Base-by-base conservation (phyloP, 2,888 invertebrate genomes). In the Subacronicta megacephala region DNA sequence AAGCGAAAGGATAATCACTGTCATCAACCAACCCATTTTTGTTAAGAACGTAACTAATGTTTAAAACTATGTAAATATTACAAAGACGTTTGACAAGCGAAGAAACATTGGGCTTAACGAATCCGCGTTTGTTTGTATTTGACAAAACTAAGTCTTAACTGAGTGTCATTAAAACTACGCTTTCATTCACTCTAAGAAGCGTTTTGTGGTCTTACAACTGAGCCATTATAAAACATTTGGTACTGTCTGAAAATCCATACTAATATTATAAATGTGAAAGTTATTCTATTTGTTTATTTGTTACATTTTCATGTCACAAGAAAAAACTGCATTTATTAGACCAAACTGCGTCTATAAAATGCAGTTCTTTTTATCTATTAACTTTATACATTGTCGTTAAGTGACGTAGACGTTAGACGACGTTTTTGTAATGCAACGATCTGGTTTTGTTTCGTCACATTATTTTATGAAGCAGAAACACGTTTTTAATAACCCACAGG, bases 381-480 rank as follows among this genome's bases (percentile, higher is more conserved):
- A 12, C 12, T 3, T 31, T 31, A n/a, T n/a, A 31, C n/a, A n/a
- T n/a, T 29, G 12, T 29, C 12, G 12, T 31, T n/a, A 31, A 31
- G 15, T 43, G 35, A 53, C 38, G 40, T 47, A 35, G 35, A n/a
- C n/a, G n/a, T n/a, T 7, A 40, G n/a, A n/a, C n/a, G n/a, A 29
- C 2, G 16, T 57, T 26, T 63, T 42, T 52, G 31, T 52, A 70
- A 23, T 44, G 12, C 45, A 26, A 40, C 29, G 13, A 71, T 40
- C 23, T 35, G 26, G 44, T 55, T 65, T 35, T 49, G 43, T 52
- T 44, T 36, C 16, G 26, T 45, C 38, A 52, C 49, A 49, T 31
- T 47, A 37, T 54, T 71, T 44, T 54, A 55, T 41, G 37, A 29
- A 49, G 38, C 49, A 66, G 29, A 47, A 60, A 66, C 64, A 33